A percentile compares a stretch with the other conserved stretches of the same genome.
phyloP scores from a whole-genome alignment of 37 sponge, comb jelly and placozoan species.

The Ianthella basta region DNA sequence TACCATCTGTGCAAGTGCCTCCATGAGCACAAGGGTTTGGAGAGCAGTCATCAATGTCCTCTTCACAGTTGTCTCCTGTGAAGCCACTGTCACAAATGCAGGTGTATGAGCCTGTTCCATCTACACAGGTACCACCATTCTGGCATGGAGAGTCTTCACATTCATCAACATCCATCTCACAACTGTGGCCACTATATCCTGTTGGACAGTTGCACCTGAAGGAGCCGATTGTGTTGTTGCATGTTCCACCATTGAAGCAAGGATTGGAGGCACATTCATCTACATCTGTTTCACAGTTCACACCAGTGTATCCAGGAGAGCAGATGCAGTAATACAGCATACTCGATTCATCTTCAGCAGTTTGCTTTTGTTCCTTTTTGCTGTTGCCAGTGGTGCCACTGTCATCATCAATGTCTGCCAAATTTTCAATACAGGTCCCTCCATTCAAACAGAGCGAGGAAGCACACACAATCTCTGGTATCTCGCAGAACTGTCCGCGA shows the following conservation, averaged over 20 bases:
- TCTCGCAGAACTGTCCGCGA: constrained; percentile 11
- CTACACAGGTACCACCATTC: background rate
- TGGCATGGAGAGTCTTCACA: background rate
- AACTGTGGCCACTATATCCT: background rate
- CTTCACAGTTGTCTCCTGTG: constrained; percentile 7
- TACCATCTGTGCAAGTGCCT: constrained; percentile 20
- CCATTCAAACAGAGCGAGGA: constrained; percentile 5
- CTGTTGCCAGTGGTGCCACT: no score
- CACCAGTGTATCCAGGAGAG: constrained; percentile 30
- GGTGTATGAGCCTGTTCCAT: background rate
- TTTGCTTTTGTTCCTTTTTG: background rate
- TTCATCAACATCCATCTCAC: background rate
- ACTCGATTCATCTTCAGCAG: constrained; percentile 17
- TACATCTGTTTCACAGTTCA: constrained; percentile 25
- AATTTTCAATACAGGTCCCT: constrained; percentile 12
- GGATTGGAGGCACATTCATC: constrained; percentile 31
- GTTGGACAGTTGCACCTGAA: constrained; percentile 18
- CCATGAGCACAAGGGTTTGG: constrained; percentile 20
- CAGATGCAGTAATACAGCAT: constrained; percentile 4
- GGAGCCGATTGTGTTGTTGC: background rate
- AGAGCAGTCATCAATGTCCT: constrained; percentile 29
- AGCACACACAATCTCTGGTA: constrained; percentile 16
- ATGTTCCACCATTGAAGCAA: constrained; percentile 18
- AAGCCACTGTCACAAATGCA: background rate
- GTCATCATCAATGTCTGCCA: background rate